Base-by-base conservation (phyloP, 1,140 invertebrate species). In the Penaeus chinensis region DNA sequence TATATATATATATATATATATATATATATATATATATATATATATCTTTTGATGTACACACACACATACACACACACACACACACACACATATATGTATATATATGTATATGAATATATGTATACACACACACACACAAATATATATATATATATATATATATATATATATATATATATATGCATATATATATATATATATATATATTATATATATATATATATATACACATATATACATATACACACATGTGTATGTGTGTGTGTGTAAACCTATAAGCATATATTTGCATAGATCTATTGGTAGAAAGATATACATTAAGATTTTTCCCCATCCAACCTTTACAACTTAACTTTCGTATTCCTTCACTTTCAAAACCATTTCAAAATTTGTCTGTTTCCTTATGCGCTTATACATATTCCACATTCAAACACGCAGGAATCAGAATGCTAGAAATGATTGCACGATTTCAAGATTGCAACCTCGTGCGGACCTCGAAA, bases 1-100 rank as follows among this genome's bases (percentile, higher is more conserved):
- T 69, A 69, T 69, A 69, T 13, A 69, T 69, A 69, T 69, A 69
- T 69, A 69, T 66, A 69, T 69, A 69, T 69, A 69, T 69, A 69
- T 69, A 69, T 69, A 69, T 69, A 69, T 13, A 69, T 69, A 69
- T 69, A 69, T 69, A 69, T 7, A 66, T 66, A 66, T 3, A 66
- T 7, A n/a, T n/a, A 7, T n/a, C 27, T n/a, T n/a, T n/a, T n/a
- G n/a, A 66, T 7, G 27, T 66, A 66, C 27, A 66, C 27, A 66
- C 27, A 66, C 27, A 69, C 13, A 69, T 69, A 69, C 13, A 69
- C 13, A 69, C 13, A 69, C 13, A 69, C 27, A 69, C 13, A 69
- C 13, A 69, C 13, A 69, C 13, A 69, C 13, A 2, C 13, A 20
- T 69, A 66, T 4, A 42, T 42, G 7, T 42, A 42, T 42, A 42